Conservation (phyloP, 2,113 vertebrate genomes). For the Periophthalmus modestus region DNA sequence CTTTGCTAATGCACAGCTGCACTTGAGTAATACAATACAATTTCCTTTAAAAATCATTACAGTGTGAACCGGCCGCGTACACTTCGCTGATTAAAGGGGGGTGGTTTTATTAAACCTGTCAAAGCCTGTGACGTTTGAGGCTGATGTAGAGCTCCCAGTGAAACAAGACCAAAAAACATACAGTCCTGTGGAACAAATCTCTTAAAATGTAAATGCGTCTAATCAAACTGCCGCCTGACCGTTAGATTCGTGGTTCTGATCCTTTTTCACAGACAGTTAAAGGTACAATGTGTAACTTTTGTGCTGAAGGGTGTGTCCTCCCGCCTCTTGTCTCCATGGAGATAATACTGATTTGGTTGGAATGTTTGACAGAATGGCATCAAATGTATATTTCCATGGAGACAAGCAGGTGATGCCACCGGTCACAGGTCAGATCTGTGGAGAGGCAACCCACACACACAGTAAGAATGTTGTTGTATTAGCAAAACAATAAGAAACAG, state of each 20-base stretch:
- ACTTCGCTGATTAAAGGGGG: background rate
- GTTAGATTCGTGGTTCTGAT: background rate
- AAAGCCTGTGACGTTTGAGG: background rate
- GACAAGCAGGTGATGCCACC: no score
- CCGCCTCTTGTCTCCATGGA: no score
- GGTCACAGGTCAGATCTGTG: no score
- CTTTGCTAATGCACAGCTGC: conserved; percentile 13
- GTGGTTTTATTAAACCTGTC: background rate
- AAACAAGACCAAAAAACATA: background rate
- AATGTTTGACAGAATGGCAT: no score
- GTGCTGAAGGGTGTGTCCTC: no score
- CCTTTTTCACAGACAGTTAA: background rate
- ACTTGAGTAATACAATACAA: background rate
- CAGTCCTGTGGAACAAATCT: background rate
- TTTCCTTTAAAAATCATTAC: conserved; percentile 35
- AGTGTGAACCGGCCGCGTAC: background rate
- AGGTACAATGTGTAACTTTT: no score
- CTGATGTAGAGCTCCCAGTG: background rate
- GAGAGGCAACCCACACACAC: no score
- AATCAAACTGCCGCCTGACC: background rate
- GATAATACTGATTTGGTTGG: no score
- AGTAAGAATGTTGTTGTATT: no score
- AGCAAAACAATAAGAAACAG: no score
- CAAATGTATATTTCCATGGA: no score
- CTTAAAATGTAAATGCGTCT: background rate